Evolutionary conservation across 1,140 invertebrate species (phyloP), one percentile per base, ranked within the genome.

Genomic region (Drosophila baimaii): DNA sequence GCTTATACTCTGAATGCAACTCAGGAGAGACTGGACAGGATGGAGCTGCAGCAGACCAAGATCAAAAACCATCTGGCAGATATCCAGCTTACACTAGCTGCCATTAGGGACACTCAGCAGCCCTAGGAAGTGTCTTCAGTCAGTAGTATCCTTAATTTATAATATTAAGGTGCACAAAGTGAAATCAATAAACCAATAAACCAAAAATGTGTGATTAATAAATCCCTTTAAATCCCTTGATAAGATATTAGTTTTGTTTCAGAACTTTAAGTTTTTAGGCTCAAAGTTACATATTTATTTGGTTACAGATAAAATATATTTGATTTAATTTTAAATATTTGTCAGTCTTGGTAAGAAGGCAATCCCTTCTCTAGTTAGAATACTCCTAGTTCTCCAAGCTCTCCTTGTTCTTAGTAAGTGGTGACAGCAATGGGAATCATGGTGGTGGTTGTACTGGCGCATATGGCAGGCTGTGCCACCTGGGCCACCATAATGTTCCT

Each of bases 401-500:
- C 21, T 46, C 44, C 13, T 25, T 5, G 2, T 27, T 9, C 5
- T 47, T 12, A 62, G 23, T 56, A 56, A 0, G 23, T 37, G 8
- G n/a, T 25, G 4, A 62, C 59, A 13, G 59, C 5, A 17, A 62
- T 12, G 5, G 59, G 59, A 3, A 62, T 31, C 9, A 21, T n/a
- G 3, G 58, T 62, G 4, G 59, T 54, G 1, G 58, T 62, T 3
- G 57, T 59, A 19, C 13, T 46, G 19, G 6, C 5, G n/a, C n/a
- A 17, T 5, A 21, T 25, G 13, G 23, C n/a, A 5, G 49, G 55
- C 12, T 19, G 44, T 61, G 25, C 46, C 46, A 49, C 33, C 8
- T 56, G 33, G 1, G 59, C 74, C 12, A 86, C 73, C 8, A 85
- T 55, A 19, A 85, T 66, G 29, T 17, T 63, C 25, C 74, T 43